Base-by-base conservation (phyloP, 2,113 vertebrate genomes). In the Pseudorasbora parva region DNA sequence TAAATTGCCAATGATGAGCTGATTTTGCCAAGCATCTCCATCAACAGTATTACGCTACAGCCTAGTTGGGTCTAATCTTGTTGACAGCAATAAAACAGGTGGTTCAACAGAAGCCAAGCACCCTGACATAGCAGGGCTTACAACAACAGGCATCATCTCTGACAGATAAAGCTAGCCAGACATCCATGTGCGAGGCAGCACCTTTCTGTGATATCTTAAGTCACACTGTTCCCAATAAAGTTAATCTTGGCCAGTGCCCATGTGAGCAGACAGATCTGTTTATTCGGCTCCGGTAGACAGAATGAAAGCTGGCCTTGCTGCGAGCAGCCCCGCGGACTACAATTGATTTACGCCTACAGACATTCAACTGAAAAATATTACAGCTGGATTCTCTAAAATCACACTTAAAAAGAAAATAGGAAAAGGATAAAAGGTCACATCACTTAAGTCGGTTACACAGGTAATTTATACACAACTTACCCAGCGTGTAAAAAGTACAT, bases 1-100 rank as follows among this genome's bases (percentile, higher is more conserved):
- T 85, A 93, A 91, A 93, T 91, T 91, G 90, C 83, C 84, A 85
- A 91, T 91, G 87, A 94, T 93, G 86, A 88, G 89, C 83, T 15
- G 4, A 87, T 84, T 88, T 76, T 83, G 71, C 78, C 82, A 81
- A 91, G 91, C 23, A 25, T 87, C 87, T 89, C 84, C 21, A 85
- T 89, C 84, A 76, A 89, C 88, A 86, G 84, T 87, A 91, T 91
- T 88, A 91, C 81, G 25, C 27, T 76, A 76, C 78, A 87, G 85
- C 64, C 73, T 43, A 19, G 69, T 87, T 77, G 75, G 91, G 91
- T 91, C 85, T 88, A 92, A 94, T 91, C 82, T 86, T 73, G 84
- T 88, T 82, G 84, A 86, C 78, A 81, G 81, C 84, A 81, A 83
- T 85, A 76, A 84, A 86, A 84, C 77, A 73, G 82, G 85, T 72